Evolutionary conservation across 2,797 vertebrate species (phyloP).

Genomic region (Bufotes viridis): DNA sequence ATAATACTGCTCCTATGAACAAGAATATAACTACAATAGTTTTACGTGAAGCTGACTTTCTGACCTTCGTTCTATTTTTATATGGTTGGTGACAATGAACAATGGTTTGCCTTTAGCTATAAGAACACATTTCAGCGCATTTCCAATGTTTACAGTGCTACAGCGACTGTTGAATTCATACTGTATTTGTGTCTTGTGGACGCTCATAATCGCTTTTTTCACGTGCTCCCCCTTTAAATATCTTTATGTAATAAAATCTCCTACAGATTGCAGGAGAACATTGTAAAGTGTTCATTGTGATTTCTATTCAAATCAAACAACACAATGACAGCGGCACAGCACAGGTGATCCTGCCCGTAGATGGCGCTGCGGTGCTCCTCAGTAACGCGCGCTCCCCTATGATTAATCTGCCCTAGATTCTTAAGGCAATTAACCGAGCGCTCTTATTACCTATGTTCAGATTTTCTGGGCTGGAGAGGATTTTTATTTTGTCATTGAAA

Average conservation of each 20-base stretch:
- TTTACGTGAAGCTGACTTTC: too few relatives aligned
- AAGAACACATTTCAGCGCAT: not conserved
- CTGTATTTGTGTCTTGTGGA: too few relatives aligned
- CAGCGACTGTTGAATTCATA: not conserved
- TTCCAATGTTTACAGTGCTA: too few relatives aligned
- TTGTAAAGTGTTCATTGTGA: too few relatives aligned
- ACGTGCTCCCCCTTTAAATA: too few relatives aligned
- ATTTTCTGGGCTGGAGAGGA: constrained; percentile 65
- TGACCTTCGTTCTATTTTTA: too few relatives aligned
- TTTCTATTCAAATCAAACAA: not conserved
- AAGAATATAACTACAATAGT: not conserved
- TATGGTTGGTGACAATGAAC: too few relatives aligned
- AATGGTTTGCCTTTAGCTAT: not conserved
- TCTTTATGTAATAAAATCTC: too few relatives aligned
- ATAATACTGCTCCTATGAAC: not conserved
- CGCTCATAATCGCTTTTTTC: too few relatives aligned
- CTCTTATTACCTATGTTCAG: constrained; percentile 70
- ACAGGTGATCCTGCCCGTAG: constrained; percentile 54
- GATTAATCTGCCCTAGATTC: constrained; percentile 73
- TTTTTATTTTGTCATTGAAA: constrained; percentile 49
- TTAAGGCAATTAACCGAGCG: constrained; percentile 70
- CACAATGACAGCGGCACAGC: not conserved
- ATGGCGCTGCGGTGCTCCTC: constrained; percentile 42
- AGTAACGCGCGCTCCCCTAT: constrained; percentile 50
- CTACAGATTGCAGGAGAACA: not conserved